Percentiles rank a stretch among this genome's conserved stretches.
phyloP scores from a whole-genome alignment of 2,113 vertebrate species.

The Clarias magur region DNA sequence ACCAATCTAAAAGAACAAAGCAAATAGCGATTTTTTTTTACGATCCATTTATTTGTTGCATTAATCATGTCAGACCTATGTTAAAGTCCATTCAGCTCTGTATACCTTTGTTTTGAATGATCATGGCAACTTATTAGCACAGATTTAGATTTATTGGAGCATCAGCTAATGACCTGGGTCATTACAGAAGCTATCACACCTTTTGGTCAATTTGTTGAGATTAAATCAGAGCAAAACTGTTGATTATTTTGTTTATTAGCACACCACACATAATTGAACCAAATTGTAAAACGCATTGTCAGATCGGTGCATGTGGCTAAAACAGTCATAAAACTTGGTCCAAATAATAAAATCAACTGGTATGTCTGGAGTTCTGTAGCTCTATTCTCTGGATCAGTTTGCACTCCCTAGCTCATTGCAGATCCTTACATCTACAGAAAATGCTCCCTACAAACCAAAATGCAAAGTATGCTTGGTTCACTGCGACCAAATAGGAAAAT shows the following conservation, averaged over 20 bases:
- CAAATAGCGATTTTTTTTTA: not conserved
- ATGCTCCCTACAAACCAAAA: too few species aligned
- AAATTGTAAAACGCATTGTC: not conserved
- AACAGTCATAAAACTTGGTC: not conserved
- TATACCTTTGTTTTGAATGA: not conserved
- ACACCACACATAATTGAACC: not conserved
- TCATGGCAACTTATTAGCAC: not conserved
- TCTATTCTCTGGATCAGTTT: not conserved
- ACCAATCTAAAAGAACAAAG: constrained; percentile 53
- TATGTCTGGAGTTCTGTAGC: not conserved
- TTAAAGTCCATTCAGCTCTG: not conserved
- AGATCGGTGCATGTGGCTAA: not conserved
- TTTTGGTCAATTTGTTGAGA: not conserved
- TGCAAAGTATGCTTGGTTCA: too few species aligned
- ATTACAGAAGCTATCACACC: too few species aligned
- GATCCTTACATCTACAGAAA: too few species aligned
- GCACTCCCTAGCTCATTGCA: too few species aligned
- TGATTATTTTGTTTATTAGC: not conserved
- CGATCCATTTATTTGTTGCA: too few species aligned
- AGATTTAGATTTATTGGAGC: not conserved
- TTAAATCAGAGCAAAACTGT: not conserved
- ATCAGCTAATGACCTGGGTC: not conserved
- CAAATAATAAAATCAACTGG: too few species aligned
- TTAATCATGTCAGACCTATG: not conserved
- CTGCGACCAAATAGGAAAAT: too few species aligned